phyloP scores from a whole-genome alignment of 2,888 invertebrate genomes.

The Hipparchia sbordonii region DNA sequence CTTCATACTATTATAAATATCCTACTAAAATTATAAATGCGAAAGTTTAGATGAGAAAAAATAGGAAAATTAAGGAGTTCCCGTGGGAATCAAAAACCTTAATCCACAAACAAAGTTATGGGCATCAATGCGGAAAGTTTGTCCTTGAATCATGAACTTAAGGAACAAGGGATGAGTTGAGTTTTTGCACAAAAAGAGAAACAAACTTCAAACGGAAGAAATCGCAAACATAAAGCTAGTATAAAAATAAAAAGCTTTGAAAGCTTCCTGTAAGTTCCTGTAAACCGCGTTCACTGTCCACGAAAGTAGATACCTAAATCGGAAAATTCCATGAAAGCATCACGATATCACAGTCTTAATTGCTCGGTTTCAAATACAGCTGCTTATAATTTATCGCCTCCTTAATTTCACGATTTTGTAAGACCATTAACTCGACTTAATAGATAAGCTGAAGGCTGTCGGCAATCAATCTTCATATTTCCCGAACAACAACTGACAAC shows the following conservation, averaged over 20 bases:
- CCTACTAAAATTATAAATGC: too few species aligned
- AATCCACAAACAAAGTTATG: too few species aligned
- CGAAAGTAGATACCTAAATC: conserved; percentile 9
- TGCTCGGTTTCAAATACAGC: conserved; percentile 34
- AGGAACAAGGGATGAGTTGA: too few species aligned
- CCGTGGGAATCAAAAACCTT: too few species aligned
- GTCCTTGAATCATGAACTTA: too few species aligned
- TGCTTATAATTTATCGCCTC: conserved; percentile 36
- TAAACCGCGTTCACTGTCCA: neutral
- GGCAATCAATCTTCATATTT: conserved; percentile 72
- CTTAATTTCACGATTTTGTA: conserved; percentile 42
- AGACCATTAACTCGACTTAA: conserved; percentile 43
- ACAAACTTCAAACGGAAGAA: too few species aligned
- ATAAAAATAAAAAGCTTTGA: neutral
- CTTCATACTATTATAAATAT: too few species aligned
- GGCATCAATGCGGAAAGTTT: too few species aligned
- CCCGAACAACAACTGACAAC: conserved; percentile 62
- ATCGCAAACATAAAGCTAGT: neutral
- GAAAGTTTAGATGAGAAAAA: too few species aligned
- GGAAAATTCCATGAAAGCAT: conserved; percentile 23
- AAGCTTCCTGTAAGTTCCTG: neutral
- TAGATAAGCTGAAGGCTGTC: conserved; percentile 45
- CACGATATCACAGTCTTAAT: conserved; percentile 34
- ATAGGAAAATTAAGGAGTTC: too few species aligned
- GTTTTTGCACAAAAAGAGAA: too few species aligned